phyloP scores from a whole-genome alignment of 2,888 invertebrate species.

The Xestia xanthographa region DNA sequence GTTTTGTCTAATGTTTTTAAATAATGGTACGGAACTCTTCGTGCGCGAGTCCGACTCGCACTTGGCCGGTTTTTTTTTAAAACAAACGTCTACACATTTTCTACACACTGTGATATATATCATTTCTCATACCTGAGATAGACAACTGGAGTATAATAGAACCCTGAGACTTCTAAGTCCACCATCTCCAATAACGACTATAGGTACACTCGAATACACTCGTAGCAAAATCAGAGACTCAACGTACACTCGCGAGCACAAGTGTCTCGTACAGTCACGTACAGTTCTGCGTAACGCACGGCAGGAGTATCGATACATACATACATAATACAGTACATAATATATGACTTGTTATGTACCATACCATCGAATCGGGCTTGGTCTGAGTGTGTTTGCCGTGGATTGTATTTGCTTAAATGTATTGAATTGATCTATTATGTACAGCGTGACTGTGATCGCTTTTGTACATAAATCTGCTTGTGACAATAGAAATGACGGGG shows the following conservation, averaged over 20 bases:
- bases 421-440: conserved; percentile 52
- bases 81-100: neutral
- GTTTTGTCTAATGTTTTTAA: too few relatives aligned
- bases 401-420: conserved; percentile 44
- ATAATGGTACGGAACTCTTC: too few relatives aligned
- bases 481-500: conserved; percentile 15
- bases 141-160: neutral
- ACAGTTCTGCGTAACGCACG: conserved; percentile 60
- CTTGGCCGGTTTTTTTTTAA: too few relatives aligned
- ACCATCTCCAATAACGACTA: neutral
- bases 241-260: conserved; percentile 60
- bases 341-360: conserved; percentile 57
- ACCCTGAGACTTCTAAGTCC: neutral
- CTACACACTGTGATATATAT: neutral
- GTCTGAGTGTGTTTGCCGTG: conserved; percentile 40
- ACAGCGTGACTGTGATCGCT: conserved; percentile 32
- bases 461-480: conserved; percentile 40
- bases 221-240: conserved; percentile 61
- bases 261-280: conserved; percentile 67
- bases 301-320: conserved; percentile 53
- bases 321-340: conserved; percentile 46
- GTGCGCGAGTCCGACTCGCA: too few relatives aligned
- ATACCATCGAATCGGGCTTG: conserved; percentile 36
- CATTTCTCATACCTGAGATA: neutral
- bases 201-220: conserved; percentile 47